A percentile compares a stretch with the other conserved stretches of the same genome.
Evolutionary conservation across 2,888 invertebrate species (phyloP).

Genomic region (Scaptomyza parva): DNA sequence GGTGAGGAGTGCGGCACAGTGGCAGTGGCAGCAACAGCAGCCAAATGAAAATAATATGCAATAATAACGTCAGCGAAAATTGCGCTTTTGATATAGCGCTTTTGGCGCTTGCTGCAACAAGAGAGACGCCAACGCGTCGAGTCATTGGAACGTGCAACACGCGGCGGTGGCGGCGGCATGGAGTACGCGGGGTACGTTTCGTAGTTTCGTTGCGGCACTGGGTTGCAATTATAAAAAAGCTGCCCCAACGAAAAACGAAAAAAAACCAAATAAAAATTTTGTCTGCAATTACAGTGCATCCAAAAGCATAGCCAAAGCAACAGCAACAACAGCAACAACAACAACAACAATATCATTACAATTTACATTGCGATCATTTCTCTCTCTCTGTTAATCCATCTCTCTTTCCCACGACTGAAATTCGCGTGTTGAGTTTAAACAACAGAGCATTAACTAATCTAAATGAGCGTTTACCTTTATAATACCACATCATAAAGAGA

Average conservation of each 20-base stretch:
- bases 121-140: slow-evolving; percentile 21
- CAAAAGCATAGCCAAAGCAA: slow-evolving; percentile 31
- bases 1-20: slow-evolving; percentile 18
- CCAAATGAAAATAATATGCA: slow-evolving; percentile 70
- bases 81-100: slow-evolving; percentile 70
- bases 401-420: not conserved
- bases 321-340: slow-evolving; percentile 14
- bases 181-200: slow-evolving; percentile 3
- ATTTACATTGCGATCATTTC: slow-evolving; percentile 50
- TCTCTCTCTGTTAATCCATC: not conserved
- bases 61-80: slow-evolving; percentile 66
- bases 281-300: slow-evolving; percentile 38
- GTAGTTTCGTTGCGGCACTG: slow-evolving; percentile 7
- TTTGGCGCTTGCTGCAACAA: slow-evolving; percentile 14
- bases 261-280: not conserved
- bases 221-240: slow-evolving; percentile 42
- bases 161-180: slow-evolving; percentile 17
- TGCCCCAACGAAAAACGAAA: slow-evolving; percentile 5
- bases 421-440: too few relatives aligned
- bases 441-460: not conserved
- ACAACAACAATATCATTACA: slow-evolving; percentile 26
- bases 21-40: slow-evolving; percentile 5
- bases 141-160: slow-evolving; percentile 56
- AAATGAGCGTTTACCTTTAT: not conserved
- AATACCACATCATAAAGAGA: too few relatives aligned